Evolutionary conservation across 2,797 vertebrate species (phyloP), one percentile per base, ranked within the genome.

Genomic region (Tolypeutes matacus): DNA sequence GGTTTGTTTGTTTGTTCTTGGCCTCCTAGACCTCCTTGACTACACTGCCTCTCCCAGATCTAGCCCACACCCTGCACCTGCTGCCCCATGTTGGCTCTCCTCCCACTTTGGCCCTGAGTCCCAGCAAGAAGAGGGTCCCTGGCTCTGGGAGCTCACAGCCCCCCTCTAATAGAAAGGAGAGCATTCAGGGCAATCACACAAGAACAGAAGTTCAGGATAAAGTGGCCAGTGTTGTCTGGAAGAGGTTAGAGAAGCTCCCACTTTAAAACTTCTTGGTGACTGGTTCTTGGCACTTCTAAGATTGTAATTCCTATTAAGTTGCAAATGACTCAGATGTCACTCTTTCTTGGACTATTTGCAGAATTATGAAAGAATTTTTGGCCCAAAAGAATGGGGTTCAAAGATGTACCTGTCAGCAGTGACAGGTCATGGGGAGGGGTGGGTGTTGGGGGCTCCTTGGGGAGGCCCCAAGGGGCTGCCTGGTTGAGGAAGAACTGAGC

Each of bases 211-310:
- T 77, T 80, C 64, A 70, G 62, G n/a, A 39, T 39, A n/a, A 65
- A 85, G 65, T 42, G 11, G 27, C 27, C 6, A 70, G 64, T 29
- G 27, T 31, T 82, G 89, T 51, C 80, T 85, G 89, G 31, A 89
- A 39, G 42, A 93, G 62, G 18, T 27, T 56, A 60, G 65, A 86
- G 34, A 95, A 91, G 42, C 75, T 88, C n/a, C 51, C 75, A 62
- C 72, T 72, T 92, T 81, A 75, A 58, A 60, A 75, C 20, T 36
- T 56, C 69, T 90, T 78, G 36, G 67, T 86, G 70, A 93, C 53
- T 51, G 78, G 36, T 31, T 89, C 65, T 83, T 60, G 70, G 91
- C 58, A 90, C 58, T 21, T 85, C 49, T n/a, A 75, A 49, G 34
- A 42, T 86, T 83, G 23, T 77, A 69, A 87, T 81, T 84, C 31